Conservation (phyloP, 2,888 invertebrate species). For the Hypomecis atomaria region DNA sequence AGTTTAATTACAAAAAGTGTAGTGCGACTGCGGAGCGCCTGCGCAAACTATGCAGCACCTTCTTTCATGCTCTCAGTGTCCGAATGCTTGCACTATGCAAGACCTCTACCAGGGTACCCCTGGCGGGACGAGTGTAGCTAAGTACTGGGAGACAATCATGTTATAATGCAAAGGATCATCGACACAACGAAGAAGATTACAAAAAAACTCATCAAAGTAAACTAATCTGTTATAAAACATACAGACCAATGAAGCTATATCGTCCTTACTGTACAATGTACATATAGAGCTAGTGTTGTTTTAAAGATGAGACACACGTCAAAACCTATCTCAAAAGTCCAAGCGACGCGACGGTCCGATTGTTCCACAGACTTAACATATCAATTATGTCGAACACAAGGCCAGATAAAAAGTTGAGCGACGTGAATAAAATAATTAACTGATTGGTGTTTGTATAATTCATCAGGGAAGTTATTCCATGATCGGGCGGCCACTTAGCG, state of each 20-base stretch:
- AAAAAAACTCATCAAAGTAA: too few species aligned
- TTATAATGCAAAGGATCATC: too few species aligned
- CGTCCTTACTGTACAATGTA: slow-evolving; percentile 68
- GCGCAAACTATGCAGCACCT: too few species aligned
- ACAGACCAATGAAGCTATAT: background rate
- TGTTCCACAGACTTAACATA: slow-evolving; percentile 82
- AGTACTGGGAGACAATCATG: too few species aligned
- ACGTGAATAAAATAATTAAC: slow-evolving; percentile 84
- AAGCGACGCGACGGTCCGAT: slow-evolving; percentile 73
- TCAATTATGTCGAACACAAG: slow-evolving; percentile 83
- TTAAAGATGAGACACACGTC: slow-evolving; percentile 38
- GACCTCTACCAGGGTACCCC: too few species aligned
- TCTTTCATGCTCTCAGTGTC: too few species aligned
- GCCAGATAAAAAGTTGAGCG: slow-evolving; percentile 78
- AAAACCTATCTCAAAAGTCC: slow-evolving; percentile 58
- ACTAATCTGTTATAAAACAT: background rate
- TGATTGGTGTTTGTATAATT: slow-evolving; percentile 84
- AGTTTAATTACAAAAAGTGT: too few species aligned
- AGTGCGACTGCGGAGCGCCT: too few species aligned
- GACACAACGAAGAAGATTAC: too few species aligned
- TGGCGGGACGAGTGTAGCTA: too few species aligned
- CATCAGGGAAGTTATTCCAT: slow-evolving; percentile 70
- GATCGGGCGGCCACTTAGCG: slow-evolving; percentile 75
- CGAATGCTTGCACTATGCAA: too few species aligned
- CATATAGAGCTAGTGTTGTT: slow-evolving; percentile 32